Conservation (phyloP, 2,888 invertebrate genomes). For the Hemistola chrysoprasaria region DNA sequence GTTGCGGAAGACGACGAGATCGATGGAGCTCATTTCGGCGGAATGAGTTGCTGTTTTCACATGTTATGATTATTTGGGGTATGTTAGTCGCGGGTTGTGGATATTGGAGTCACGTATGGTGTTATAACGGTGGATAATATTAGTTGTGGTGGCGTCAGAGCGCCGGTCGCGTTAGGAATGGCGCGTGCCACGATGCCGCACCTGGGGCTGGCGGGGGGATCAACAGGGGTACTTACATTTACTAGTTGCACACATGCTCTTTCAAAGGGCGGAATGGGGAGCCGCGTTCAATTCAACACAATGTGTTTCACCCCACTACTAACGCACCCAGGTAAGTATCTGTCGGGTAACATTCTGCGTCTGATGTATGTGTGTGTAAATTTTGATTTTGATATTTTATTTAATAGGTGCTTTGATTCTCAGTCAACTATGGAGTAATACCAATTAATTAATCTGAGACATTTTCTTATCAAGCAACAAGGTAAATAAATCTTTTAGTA, state of each 20-base stretch:
- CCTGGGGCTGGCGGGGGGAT: slow-evolving; percentile 80
- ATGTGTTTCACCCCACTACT: slow-evolving; percentile 32
- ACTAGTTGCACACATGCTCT: slow-evolving; percentile 78
- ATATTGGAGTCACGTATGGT: slow-evolving; percentile 51
- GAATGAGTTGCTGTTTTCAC: slow-evolving; percentile 63
- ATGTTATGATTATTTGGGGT: slow-evolving; percentile 62
- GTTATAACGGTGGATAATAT: slow-evolving; percentile 34
- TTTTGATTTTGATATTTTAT: background rate
- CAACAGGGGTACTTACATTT: slow-evolving; percentile 80
- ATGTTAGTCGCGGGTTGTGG: slow-evolving; percentile 46
- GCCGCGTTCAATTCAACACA: slow-evolving; percentile 47
- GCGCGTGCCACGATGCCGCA: slow-evolving; percentile 78
- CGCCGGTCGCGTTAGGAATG: slow-evolving; percentile 76
- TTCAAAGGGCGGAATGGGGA: slow-evolving; percentile 71
- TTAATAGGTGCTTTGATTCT: too few relatives aligned
- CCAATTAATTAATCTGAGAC: too few relatives aligned
- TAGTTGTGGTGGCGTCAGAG: slow-evolving; percentile 65
- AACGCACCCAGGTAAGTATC: slow-evolving; percentile 29
- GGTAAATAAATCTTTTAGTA: too few relatives aligned
- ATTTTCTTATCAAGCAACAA: too few relatives aligned
- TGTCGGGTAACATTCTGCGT: slow-evolving; percentile 20
- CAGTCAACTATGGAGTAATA: too few relatives aligned
- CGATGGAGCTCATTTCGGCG: slow-evolving; percentile 79
- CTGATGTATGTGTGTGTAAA: slow-evolving; percentile 8
- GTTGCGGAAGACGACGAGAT: slow-evolving; percentile 83